Conservation (phyloP, 2,797 vertebrate species). For the Darevskia mixta region DNA sequence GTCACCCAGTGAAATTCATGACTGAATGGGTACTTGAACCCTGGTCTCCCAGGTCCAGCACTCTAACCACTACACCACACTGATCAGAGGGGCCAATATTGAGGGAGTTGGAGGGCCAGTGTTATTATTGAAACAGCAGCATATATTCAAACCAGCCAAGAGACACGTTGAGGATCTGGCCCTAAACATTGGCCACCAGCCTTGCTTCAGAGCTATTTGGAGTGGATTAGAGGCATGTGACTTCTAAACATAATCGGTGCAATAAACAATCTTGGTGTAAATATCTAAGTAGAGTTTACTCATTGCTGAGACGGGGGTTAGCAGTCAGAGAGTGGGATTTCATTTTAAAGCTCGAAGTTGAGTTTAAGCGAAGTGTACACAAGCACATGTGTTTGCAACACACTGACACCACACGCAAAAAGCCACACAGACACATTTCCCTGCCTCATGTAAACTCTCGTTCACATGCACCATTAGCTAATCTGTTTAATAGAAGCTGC, state of each 20-base stretch:
- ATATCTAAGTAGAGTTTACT: constrained; percentile 64
- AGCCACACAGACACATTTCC: constrained; percentile 33
- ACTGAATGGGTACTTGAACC: no score
- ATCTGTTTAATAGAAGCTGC: constrained; percentile 68
- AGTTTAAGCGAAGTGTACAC: constrained; percentile 55
- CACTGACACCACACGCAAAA: constrained; percentile 55
- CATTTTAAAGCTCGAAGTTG: constrained; percentile 43
- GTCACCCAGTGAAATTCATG: no score
- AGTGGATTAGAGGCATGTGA: constrained; percentile 60
- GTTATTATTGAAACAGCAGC: background rate
- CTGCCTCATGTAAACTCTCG: constrained; percentile 10
- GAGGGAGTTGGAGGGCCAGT: background rate
- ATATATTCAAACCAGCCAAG: background rate
- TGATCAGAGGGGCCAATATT: background rate
- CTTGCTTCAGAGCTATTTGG: constrained; percentile 61
- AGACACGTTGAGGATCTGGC: background rate
- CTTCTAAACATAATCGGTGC: constrained; percentile 68
- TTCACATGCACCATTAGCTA: constrained; percentile 51
- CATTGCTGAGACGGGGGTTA: constrained; percentile 3
- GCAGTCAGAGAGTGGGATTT: constrained; percentile 57
- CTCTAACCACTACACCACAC: no score
- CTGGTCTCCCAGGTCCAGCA: no score
- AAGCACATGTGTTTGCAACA: background rate
- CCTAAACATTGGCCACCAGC: constrained; percentile 52
- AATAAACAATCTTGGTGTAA: constrained; percentile 73